These are phyloP conservation scores for Drosophila simulans DNA, from an alignment of 1,140 invertebrate species.

Conservation along the genomic window DNA sequence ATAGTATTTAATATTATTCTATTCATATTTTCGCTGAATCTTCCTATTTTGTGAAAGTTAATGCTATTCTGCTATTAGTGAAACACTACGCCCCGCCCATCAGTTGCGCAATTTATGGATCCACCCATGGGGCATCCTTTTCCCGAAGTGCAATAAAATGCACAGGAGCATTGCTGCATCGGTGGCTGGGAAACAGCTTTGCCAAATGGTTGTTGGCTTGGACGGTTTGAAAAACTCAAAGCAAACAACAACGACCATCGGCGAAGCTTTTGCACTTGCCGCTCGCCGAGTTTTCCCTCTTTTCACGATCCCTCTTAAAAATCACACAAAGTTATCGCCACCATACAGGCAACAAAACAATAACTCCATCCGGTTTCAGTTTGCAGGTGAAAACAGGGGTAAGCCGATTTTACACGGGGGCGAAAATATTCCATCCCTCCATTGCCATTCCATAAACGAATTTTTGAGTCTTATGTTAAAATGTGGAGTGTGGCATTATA, in stretches of 20 bases:
- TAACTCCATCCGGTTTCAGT: conserved; percentile 37
- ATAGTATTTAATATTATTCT: too few species aligned
- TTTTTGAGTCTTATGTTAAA: too few species aligned
- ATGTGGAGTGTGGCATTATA: too few species aligned
- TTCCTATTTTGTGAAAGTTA: too few species aligned
- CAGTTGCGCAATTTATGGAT: conserved; percentile 9
- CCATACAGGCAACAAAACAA: conserved; percentile 46
- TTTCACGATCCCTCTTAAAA: conserved; percentile 49
- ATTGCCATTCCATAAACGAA: too few species aligned
- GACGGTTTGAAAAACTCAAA: conserved; percentile 74
- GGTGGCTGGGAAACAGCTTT: conserved; percentile 53
- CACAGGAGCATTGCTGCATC: conserved; percentile 49
- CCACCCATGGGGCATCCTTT: conserved; percentile 40
- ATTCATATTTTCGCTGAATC: too few species aligned
- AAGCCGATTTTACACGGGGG: background rate
- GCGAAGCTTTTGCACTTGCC: conserved; percentile 45
- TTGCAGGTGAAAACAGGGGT: conserved; percentile 4
- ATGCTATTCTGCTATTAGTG: too few species aligned
- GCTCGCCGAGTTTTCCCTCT: conserved; percentile 12
- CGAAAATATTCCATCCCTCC: background rate
- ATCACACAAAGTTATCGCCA: conserved; percentile 58
- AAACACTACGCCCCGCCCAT: too few species aligned
- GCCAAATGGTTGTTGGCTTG: conserved; percentile 58
- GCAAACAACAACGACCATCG: conserved; percentile 57
- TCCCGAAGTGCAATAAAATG: conserved; percentile 70